These are phyloP conservation scores for Tapirus terrestris DNA, from an alignment of 2,113 vertebrate species.

Conservation along the genomic window DNA sequence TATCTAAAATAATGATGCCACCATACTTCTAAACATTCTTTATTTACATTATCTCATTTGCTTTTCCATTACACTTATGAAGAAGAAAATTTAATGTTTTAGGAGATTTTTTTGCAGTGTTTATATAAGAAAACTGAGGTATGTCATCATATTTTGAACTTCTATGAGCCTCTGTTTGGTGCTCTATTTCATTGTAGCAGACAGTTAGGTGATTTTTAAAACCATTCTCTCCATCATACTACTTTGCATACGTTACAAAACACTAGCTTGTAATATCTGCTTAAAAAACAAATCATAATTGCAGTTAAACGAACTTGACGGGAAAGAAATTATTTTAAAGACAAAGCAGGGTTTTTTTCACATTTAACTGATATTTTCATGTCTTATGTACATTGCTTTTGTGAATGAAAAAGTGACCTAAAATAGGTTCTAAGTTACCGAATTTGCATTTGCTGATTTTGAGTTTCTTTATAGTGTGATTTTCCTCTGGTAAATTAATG, in stretches of 20 bases:
- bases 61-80: background rate
- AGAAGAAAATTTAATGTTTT: background rate
- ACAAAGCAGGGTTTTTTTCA: background rate
- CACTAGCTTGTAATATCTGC: background rate
- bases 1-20: background rate
- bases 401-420: background rate
- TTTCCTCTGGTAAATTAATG: background rate
- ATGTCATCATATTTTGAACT: background rate
- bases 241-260: background rate
- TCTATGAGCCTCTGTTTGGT: background rate
- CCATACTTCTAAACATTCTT: background rate
- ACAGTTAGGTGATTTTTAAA: background rate
- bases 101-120: background rate
- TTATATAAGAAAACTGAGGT: background rate
- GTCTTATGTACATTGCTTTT: background rate
- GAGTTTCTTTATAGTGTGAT: background rate
- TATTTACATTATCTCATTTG: background rate
- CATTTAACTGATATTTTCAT: background rate
- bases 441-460: background rate
- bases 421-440: background rate
- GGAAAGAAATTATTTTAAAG: background rate
- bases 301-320: background rate
- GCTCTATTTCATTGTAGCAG: background rate
- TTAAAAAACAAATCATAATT: background rate
- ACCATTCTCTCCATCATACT: background rate